Evolutionary conservation across 2,888 invertebrate species (phyloP), one percentile per base, ranked within the genome.

Genomic region (Capitulum mitella): DNA sequence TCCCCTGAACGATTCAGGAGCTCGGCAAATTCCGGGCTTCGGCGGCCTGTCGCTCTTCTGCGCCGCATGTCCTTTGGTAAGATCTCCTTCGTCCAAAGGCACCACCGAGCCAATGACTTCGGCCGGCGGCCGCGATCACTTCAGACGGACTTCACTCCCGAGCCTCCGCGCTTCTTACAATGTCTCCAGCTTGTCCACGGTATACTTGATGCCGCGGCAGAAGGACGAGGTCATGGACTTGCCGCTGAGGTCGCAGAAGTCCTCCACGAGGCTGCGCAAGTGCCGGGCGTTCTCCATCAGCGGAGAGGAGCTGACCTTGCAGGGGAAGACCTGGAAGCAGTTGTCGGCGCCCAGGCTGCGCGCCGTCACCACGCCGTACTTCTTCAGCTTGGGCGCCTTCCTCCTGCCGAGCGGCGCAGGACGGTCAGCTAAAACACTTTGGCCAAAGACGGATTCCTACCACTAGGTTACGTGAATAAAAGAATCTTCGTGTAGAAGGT

Each of bases 351-450:
- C 74, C 3, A 37, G 37, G 26, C 26, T 10, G 32, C 61, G 61
- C 32, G 61, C 61, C 74, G 74, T 74, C 37, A 74, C 74, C 22
- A 37, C 40, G 74, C 74, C 74, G 40, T 74, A 74, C 43, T 74
- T 74, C 74, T 74, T 74, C 74, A 74, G 26, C 74, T 74, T 74
- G 37, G 74, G 74, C 40, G 34, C 40, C 43, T 74, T 74, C 22
- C 74, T 5, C 40, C 74, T 74, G 70, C 5, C 64, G 34, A 32
- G 29, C 6, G 29, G 12, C 3, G 34, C 19, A 19, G 12, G 32
- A 32, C 5, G 10, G 29, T 64, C 64, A 22, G 64, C 3, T 32
- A n/a, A n/a, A n/a, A n/a, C n/a, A n/a, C n/a, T n/a, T n/a, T n/a
- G n/a, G n/a, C n/a, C n/a, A n/a, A n/a, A n/a, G n/a, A n/a, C n/a